Evolutionary conservation across 2,888 invertebrate species (phyloP).

Genomic region (Scaptomyza reducta): DNA sequence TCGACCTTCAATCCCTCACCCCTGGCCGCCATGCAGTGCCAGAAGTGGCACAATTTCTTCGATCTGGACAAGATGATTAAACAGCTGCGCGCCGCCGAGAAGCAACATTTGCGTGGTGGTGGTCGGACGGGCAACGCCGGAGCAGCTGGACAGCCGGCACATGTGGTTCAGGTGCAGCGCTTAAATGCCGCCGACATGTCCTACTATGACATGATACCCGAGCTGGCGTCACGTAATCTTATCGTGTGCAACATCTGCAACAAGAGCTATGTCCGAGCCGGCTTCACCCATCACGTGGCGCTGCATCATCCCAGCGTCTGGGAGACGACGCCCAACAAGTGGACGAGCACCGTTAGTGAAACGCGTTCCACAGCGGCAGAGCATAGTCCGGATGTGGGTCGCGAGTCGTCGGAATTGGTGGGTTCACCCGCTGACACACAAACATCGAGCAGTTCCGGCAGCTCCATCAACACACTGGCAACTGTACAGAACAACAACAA

Average conservation of each 20-base stretch:
- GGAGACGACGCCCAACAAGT: conserved; percentile 70
- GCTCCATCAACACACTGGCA: conserved; percentile 82
- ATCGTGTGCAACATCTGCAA: conserved; percentile 92
- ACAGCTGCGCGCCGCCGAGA: conserved; percentile 77
- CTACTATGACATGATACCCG: conserved; percentile 91
- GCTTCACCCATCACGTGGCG: conserved; percentile 90
- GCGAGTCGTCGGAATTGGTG: conserved; percentile 27
- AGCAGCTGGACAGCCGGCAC: conserved; percentile 3
- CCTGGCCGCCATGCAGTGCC: conserved; percentile 66
- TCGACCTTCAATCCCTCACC: conserved; percentile 16
- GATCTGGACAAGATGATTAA: conserved; percentile 81
- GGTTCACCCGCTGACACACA: conserved; percentile 65
- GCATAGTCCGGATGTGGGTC: conserved; percentile 62
- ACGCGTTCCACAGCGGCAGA: conserved; percentile 29
- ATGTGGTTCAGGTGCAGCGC: conserved; percentile 84
- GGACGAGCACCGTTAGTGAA: conserved; percentile 25
- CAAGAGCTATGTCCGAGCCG: conserved; percentile 91
- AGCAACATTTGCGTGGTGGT: conserved; percentile 65
- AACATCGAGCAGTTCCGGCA: conserved; percentile 64
- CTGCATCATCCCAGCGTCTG: conserved; percentile 85
- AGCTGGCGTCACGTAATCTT: conserved; percentile 90
- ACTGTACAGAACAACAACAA: conserved; percentile 76
- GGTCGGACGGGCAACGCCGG: conserved; percentile 35
- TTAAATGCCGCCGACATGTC: conserved; percentile 88
- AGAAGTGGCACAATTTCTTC: conserved; percentile 80